Conservation (phyloP, 2,888 invertebrate genomes). For the Aproaerema taeniolella region DNA sequence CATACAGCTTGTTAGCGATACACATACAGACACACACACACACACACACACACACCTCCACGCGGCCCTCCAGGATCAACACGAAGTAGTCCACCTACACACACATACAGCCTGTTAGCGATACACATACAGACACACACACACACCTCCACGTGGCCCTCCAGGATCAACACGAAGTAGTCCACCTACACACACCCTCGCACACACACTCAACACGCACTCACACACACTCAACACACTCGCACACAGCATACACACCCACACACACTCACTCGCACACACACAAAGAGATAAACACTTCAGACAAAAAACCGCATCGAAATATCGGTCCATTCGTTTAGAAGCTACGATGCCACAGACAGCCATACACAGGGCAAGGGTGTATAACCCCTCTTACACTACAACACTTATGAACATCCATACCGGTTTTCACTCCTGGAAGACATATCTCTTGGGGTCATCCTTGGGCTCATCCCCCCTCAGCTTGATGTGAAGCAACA, state of each 20-base stretch:
- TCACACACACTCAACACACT: too few species aligned
- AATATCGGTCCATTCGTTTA: background rate
- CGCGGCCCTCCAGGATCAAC: constrained; percentile 95
- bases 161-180: too few species aligned
- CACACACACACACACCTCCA: constrained; percentile 93
- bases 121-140: background rate
- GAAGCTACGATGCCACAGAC: too few species aligned
- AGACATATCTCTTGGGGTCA: background rate
- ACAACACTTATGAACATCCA: background rate
- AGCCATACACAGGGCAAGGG: too few species aligned
- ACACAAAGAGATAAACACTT: background rate
- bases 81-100: constrained; percentile 92
- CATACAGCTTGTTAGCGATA: background rate
- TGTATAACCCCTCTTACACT: background rate
- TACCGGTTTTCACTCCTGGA: background rate
- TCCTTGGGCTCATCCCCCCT: background rate
- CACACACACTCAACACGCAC: too few species aligned
- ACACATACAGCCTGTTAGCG: background rate
- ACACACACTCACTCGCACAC: background rate
- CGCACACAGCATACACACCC: background rate
- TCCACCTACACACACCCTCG: too few species aligned
- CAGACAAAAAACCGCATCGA: background rate
- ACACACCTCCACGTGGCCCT: background rate
- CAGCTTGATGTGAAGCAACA: background rate
- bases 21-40: background rate